Percentiles rank a stretch among this genome's conserved stretches.
Evolutionary conservation across 1,140 invertebrate genomes (phyloP).

Genomic region (Microplitis demolitor): DNA sequence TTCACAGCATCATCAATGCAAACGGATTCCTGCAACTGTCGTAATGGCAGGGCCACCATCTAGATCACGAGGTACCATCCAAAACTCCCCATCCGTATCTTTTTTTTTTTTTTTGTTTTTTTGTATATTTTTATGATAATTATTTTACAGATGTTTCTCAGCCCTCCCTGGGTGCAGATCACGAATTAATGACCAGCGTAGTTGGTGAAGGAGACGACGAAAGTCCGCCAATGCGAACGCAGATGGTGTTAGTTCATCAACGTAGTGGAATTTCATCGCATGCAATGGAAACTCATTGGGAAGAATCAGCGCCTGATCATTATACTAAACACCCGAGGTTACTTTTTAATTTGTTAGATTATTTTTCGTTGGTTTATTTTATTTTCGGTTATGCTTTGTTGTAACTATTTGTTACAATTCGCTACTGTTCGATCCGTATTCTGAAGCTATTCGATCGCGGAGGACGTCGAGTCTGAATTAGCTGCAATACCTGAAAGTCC

Average conservation of each 20-base stretch:
- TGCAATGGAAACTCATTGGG: conserved; percentile 74
- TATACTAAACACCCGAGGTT: conserved; percentile 53
- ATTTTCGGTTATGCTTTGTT: neutral
- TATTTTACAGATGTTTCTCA: conserved; percentile 71
- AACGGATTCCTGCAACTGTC: conserved; percentile 77
- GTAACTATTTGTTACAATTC: conserved; percentile 40
- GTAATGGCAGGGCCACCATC: conserved; percentile 71
- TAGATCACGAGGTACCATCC: conserved; percentile 70
- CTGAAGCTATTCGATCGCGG: conserved; percentile 72
- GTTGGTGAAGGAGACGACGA: conserved; percentile 59
- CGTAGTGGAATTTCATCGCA: conserved; percentile 56
- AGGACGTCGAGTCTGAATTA: conserved; percentile 84
- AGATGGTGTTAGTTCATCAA: conserved; percentile 49
- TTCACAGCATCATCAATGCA: conserved; percentile 86
- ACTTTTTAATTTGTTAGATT: conserved; percentile 13
- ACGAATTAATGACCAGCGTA: conserved; percentile 62
- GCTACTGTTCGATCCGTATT: conserved; percentile 44
- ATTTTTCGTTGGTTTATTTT: neutral
- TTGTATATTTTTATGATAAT: neutral
- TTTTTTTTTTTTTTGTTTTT: too few species aligned
- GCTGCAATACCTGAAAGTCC: conserved; percentile 87
- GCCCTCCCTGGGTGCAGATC: conserved; percentile 72
- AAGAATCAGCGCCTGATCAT: conserved; percentile 63
- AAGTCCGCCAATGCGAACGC: conserved; percentile 50
- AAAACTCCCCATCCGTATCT: too few species aligned